Evolutionary conservation across 2,113 vertebrate genomes (phyloP), one percentile per base, ranked within the genome.

Genomic region (Dasyornis broadbenti): DNA sequence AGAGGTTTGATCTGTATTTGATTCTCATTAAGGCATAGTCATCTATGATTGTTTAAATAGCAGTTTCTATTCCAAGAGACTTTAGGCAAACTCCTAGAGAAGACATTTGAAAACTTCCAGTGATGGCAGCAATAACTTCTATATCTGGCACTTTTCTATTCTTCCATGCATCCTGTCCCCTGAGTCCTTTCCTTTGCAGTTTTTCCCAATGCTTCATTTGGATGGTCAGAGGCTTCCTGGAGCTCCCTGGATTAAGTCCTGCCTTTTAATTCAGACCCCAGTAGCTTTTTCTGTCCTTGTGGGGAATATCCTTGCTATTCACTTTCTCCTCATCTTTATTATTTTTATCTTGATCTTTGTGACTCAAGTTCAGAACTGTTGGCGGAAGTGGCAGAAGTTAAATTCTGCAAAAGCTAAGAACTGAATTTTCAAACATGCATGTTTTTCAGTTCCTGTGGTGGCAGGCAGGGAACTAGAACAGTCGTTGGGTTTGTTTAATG

Each of bases 101-200:
- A 92, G 23, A 3, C 14, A 24, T 61, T 53, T 33, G 22, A 37
- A 44, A 79, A 52, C 12, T 31, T 24, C 15, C 31, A 24, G 22
- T 15, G 57, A 17, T 3, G 28, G 57, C 57, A 72, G 49, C 2
- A 27, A 11, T 23, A 40, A 28, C 18, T 60, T 52, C 15, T 13
- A 1, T 39, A 56, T 44, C 5, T 0, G 2, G 31, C 35, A 21
- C 37, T 50, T 35, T 26, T 72, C 44, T 30, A 1, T 19, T n/a
- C 16, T 10, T 64, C n/a, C n/a, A 13, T 13, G 66, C 30, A 23
- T 75, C 30, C 61, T 76, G 28, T 4, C 15, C 28, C 8, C 9
- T 4, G 4, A 39, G 35, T n/a, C 17, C 23, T 63, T 57, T 27
- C 45, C 42, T 61, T 57, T 31, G 37, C 56, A 37, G 53, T 40